Base-by-base conservation (phyloP, 2,113 vertebrate genomes). In the Zosterops japonicus region DNA sequence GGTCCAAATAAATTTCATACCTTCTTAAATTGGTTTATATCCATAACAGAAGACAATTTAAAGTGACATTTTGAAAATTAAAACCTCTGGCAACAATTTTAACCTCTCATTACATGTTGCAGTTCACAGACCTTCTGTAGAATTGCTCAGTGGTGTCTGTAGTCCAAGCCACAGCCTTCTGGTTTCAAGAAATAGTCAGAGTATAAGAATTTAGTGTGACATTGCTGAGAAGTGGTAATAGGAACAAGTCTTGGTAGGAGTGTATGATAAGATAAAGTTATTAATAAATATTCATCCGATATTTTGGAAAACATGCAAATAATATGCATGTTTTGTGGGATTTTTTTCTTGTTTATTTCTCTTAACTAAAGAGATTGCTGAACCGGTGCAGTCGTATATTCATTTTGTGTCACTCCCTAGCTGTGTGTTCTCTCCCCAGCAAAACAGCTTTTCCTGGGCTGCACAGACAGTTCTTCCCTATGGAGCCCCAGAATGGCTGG, bases 21-120 rank as follows among this genome's bases (percentile, higher is more conserved):
- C 46, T 76, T 60, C 46, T 82, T 78, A 67, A 90, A 70, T 69
- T 78, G 64, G 61, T 87, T 70, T 74, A 39, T 81, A 70, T 70
- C 72, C 27, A 4, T 83, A 81, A 52, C 35, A 81, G 86, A 89
- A 65, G 77, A 78, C 63, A 77, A 91, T 89, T 83, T 61, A 52
- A 88, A 72, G 39, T 89, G 76, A 80, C 36, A 60, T 72, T 72
- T 86, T 80, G 41, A 61, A 86, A 93, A 92, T 87, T 39, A 85
- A 92, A 93, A 83, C n/a, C 57, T 74, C 46, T 87, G 69, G 55
- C 64, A 81, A 53, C 14, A n/a, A 20, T 82, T 93, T 65, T 65
- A 69, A 72, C 28, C 49, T 90, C 44, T 81, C 47, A 29, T 74
- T 46, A 64, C 7, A 0, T 56, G 24, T 83, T 91, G 31, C 47